Conservation (phyloP, 2,113 vertebrate species). For the Rafetus swinhoei region DNA sequence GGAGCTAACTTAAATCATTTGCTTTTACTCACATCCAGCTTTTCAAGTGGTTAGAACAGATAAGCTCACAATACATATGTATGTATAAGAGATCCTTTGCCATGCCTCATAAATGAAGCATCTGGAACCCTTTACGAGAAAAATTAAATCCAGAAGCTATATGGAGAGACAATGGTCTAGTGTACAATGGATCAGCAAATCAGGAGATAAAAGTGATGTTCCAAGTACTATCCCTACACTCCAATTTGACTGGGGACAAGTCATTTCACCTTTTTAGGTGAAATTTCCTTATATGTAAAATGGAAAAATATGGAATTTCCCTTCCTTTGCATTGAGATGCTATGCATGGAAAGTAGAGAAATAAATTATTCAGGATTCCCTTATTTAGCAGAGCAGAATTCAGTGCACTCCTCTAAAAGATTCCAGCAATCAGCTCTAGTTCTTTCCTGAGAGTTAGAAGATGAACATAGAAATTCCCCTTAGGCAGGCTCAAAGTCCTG, state of each 20-base stretch:
- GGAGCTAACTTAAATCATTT: neutral
- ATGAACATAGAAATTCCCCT: neutral
- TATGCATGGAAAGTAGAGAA: neutral
- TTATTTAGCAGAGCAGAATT: neutral
- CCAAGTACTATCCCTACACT: too few species aligned
- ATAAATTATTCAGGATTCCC: neutral
- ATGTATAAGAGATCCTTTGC: neutral
- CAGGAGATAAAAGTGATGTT: neutral
- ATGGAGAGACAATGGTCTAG: neutral
- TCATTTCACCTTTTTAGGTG: too few species aligned
- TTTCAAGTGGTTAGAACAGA: neutral
- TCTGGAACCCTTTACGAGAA: neutral
- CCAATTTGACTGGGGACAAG: too few species aligned
- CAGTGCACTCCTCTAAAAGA: neutral
- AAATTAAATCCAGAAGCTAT: neutral
- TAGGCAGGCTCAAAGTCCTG: neutral
- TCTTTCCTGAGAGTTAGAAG: neutral
- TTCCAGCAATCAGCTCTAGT: rapidly evolving
- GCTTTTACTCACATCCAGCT: too few species aligned
- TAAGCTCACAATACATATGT: neutral
- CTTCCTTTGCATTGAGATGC: too few species aligned
- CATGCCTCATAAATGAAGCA: neutral
- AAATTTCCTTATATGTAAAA: too few species aligned
- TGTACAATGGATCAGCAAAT: neutral
- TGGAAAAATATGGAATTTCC: too few species aligned